These are phyloP conservation scores for Acleris laterana DNA, from an alignment of 2,888 invertebrate genomes.

Conservation along the genomic window DNA sequence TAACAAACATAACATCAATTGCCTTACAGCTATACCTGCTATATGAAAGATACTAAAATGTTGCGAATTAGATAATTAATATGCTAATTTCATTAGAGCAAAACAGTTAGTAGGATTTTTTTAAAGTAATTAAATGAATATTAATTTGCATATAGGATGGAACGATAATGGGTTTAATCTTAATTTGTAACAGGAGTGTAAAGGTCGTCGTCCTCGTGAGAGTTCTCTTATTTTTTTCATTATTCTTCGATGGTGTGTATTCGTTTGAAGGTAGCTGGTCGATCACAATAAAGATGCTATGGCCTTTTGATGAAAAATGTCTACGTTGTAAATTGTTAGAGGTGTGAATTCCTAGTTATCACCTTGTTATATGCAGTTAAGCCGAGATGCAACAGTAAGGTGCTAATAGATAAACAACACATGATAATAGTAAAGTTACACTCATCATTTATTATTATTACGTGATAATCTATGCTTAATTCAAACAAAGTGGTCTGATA, in stretches of 20 bases:
- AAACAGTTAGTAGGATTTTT: conserved; percentile 53
- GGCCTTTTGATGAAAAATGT: neutral
- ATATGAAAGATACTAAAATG: conserved; percentile 39
- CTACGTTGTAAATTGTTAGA: conserved; percentile 15
- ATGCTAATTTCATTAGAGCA: conserved; percentile 56
- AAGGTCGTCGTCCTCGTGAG: conserved; percentile 68
- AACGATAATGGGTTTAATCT: conserved; percentile 54
- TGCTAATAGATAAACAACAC: conserved; percentile 11
- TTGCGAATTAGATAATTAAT: conserved; percentile 56
- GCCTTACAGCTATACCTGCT: neutral
- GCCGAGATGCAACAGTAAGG: conserved; percentile 6
- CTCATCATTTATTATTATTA: too few relatives aligned
- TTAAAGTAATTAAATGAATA: conserved; percentile 66
- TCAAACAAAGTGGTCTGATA: too few relatives aligned
- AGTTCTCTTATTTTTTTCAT: conserved; percentile 43
- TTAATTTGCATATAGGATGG: conserved; percentile 68
- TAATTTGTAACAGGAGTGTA: conserved; percentile 58
- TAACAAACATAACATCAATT: neutral
- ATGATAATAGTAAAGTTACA: too few relatives aligned
- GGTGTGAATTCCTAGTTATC: conserved; percentile 23
- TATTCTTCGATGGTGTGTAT: conserved; percentile 7
- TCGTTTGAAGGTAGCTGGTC: conserved; percentile 13
- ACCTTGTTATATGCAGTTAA: conserved; percentile 22
- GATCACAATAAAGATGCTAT: neutral
- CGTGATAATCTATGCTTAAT: too few relatives aligned